These are phyloP conservation scores for Prochilodus magdalenae DNA, from an alignment of 2,113 vertebrate species.

Conservation along the genomic window DNA sequence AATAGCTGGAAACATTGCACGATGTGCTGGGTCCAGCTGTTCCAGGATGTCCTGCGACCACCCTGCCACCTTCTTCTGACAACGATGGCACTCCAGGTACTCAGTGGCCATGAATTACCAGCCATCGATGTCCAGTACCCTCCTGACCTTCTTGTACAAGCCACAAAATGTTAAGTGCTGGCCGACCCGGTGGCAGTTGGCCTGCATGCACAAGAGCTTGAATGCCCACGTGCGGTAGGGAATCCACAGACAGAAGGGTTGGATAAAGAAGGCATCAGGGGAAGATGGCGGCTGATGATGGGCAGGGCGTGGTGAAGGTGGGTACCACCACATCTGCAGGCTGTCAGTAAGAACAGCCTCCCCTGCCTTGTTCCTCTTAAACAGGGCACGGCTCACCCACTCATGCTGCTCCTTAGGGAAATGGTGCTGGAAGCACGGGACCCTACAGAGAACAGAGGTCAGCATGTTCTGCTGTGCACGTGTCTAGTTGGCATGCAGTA, in stretches of 20 bases:
- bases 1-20: too few relatives aligned
- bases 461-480: too few relatives aligned
- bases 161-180: conserved; percentile 7
- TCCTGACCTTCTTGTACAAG: conserved; percentile 15
- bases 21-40: too few relatives aligned
- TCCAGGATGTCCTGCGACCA: too few relatives aligned
- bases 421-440: conserved; percentile 17
- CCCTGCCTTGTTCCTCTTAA: not conserved
- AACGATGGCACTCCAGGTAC: conserved; percentile 30
- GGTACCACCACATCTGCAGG: too few relatives aligned
- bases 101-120: conserved; percentile 46
- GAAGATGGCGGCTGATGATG: too few relatives aligned
- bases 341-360: not conserved
- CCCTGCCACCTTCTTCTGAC: too few relatives aligned
- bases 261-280: too few relatives aligned
- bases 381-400: conserved; percentile 31
- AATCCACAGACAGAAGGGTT: conserved; percentile 42
- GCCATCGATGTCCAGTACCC: conserved; percentile 31
- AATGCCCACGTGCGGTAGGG: conserved; percentile 19
- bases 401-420: conserved; percentile 21
- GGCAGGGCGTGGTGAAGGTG: too few relatives aligned
- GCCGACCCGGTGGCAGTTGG: conserved; percentile 2
- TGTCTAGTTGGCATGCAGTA: not conserved
- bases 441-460: not conserved
- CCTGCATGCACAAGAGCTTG: too few relatives aligned